Evolutionary conservation across 2,797 vertebrate genomes (phyloP), one percentile per base, ranked within the genome.

Genomic region (Fringilla coelebs): DNA sequence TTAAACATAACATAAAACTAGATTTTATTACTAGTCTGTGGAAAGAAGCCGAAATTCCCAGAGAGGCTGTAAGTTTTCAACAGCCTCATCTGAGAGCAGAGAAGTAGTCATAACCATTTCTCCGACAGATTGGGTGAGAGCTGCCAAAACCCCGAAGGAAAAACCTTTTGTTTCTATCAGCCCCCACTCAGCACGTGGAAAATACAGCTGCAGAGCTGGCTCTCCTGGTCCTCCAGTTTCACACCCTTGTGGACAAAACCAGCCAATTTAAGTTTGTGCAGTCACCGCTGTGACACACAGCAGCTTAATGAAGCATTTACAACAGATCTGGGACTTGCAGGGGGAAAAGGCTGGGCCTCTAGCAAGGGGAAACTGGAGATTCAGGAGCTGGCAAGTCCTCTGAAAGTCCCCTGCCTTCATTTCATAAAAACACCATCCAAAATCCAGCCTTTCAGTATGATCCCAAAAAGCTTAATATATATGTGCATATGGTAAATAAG

Each of bases 11-110:
- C 62, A 86, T 89, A 94, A 97, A 97, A 96, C 88, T 24, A 7
- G 82, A 95, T 97, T 98, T 96, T 90, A 79, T 97, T 97, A 96
- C 70, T 89, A 72, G 93, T 77, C 73, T 11, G 4, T 91, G 93
- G 94, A 97, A 97, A 97, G 94, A 96, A 96, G 95, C 81, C 6
- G 67, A 95, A 98, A 98, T 98, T 98, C 97, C 97, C 97, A 87
- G 72, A 96, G 97, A 98, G 96, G 77, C 92, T 97, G 97, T 98
- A 97, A 97, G 96, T 98, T 98, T 98, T 98, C 98, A 98, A 87
- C 96, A 95, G 85, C 96, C 80, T 90, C 72, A 58, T 95, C 72
- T 94, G 94, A 95, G 41, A 90, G 60, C 34, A 32, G 81, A 96
- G 90, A 91, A 97, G 96, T 55, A 96, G 93, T 96, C 95, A 72